Evolutionary conservation across 1,140 invertebrate species (phyloP), one percentile per base, ranked within the genome.

Genomic region (Zaprionus nigranus): DNA sequence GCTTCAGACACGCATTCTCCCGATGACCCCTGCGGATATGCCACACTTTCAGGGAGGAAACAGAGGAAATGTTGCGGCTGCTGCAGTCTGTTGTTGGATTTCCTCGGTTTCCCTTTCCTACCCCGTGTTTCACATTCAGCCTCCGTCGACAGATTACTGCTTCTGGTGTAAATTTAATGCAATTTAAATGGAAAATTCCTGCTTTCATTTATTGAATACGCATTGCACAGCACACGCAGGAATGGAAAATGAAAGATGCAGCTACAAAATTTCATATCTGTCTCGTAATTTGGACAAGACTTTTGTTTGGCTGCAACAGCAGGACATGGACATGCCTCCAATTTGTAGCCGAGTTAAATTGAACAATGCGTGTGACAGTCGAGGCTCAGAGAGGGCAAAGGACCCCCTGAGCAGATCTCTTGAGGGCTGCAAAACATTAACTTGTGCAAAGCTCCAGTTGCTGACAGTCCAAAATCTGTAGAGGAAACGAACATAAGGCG

Each of bases 131-230:
- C 20, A 53, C 12, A 36, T 20, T 46, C 34, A 11, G 15, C 38
- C 20, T 40, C 7, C 26, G 24, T 46, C 43, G 13, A 13, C 36
- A 38, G 38, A 40, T 40, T 40, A n/a, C 53, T 40, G 67, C 49
- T 58, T 17, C 13, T 76, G 69, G 72, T 82, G 76, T 74, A 64
- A 67, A 77, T 73, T 77, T 86, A 87, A 86, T 72, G 79, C 79
- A 80, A 71, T 74, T 80, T 77, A 86, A 82, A 87, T 86, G 79
- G 66, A 77, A 86, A 65, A 82, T 86, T 87, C 68, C 71, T 76
- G 75, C 67, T 77, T 79, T 64, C 69, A 82, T 86, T 79, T 63
- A 72, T 72, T 66, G 69, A 82, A 82, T 82, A 79, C 53, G 75
- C 59, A 62, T 51, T 65, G 24, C 59, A 53, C 54, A 56, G 22